phyloP scores from a whole-genome alignment of 2,113 vertebrate genomes.

The Tragelaphus strepsiceros region DNA sequence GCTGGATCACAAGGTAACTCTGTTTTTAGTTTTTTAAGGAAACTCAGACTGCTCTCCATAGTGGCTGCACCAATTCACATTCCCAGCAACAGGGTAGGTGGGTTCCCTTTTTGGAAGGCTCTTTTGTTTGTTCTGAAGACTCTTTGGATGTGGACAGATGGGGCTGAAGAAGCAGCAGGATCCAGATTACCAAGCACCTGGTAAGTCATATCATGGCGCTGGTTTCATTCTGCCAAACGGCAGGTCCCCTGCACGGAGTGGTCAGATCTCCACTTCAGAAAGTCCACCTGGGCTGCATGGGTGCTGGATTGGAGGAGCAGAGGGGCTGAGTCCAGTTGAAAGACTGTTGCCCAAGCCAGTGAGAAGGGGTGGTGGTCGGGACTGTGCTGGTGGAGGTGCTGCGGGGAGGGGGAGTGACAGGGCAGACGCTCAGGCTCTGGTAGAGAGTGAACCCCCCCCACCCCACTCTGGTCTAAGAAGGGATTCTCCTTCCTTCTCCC shows the following conservation, averaged over 20 bases:
- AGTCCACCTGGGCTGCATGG: not conserved
- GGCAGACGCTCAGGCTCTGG: not conserved
- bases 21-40: not conserved
- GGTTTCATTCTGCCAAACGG: not conserved
- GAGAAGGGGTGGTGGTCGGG: not conserved
- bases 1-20: not conserved
- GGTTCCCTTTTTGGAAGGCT: not conserved
- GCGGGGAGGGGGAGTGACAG: not conserved
- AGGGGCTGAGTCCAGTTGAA: not conserved
- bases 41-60: not conserved
- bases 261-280: not conserved
- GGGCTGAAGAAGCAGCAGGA: not conserved
- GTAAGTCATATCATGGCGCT: not conserved
- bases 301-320: not conserved
- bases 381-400: rapidly evolving
- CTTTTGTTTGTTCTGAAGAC: not conserved
- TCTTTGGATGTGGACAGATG: not conserved
- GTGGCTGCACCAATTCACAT: not conserved
- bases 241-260: not conserved
- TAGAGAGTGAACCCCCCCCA: not conserved
- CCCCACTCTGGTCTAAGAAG: not conserved
- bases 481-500: not conserved
- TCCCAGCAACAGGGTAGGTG: not conserved
- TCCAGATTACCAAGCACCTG: not conserved
- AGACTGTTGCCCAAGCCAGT: not conserved